These are phyloP conservation scores for Odocoileus virginianus DNA, from an alignment of 2,113 vertebrate genomes.

Conservation along the genomic window DNA sequence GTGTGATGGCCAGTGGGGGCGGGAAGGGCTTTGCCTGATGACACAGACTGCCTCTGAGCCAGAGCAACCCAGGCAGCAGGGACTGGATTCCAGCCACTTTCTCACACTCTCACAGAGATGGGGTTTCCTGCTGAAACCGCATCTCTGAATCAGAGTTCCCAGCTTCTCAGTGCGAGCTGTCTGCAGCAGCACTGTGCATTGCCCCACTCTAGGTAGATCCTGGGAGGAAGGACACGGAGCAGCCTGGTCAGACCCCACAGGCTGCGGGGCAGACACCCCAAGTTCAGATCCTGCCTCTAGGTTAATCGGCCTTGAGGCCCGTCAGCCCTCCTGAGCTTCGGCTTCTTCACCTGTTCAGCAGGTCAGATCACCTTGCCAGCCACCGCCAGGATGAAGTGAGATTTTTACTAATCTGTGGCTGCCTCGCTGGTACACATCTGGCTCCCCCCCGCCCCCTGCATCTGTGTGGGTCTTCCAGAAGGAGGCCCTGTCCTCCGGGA, in stretches of 20 bases:
- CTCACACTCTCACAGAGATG: conserved; percentile 34
- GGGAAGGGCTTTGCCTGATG: background rate
- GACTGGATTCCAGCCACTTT: conserved; percentile 33
- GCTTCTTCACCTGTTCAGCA: background rate
- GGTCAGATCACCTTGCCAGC: fast-evolving
- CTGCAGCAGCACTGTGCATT: background rate
- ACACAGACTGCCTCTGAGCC: background rate
- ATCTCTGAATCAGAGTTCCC: background rate
- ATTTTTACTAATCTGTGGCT: background rate
- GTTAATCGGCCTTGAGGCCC: background rate
- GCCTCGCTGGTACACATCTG: fast-evolving
- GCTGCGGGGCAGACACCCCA: background rate
- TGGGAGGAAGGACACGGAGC: background rate
- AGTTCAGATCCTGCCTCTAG: background rate
- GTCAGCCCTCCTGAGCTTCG: background rate
- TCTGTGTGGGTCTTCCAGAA: background rate
- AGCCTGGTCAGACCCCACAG: background rate
- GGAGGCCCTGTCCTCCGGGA: background rate
- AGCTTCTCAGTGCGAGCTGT: background rate
- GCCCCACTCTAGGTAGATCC: background rate
- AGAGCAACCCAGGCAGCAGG: background rate
- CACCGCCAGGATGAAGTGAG: background rate
- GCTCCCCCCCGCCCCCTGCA: fast-evolving
- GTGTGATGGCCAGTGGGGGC: background rate
- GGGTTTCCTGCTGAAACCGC: conserved; percentile 31